phyloP scores from a whole-genome alignment of 2,888 invertebrate genomes.

The Euclidia mi region DNA sequence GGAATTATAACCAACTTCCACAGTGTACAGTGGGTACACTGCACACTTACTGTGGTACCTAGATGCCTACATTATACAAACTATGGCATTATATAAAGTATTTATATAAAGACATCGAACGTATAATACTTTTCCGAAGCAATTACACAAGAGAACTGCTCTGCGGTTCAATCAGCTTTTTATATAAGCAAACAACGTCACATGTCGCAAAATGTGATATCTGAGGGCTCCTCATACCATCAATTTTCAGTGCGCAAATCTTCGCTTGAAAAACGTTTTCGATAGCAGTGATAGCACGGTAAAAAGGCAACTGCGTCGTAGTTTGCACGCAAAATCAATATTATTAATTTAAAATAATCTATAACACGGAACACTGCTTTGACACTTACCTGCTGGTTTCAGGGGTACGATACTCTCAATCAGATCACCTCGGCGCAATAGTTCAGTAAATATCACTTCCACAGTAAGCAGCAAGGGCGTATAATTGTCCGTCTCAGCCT shows the following conservation, averaged over 20 bases:
- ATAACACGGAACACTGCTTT: constrained; percentile 42
- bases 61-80: constrained; percentile 12
- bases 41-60: constrained; percentile 4
- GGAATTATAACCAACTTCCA: constrained; percentile 29
- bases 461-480: constrained; percentile 91
- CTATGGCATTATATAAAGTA: constrained; percentile 21
- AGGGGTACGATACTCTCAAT: constrained; percentile 90
- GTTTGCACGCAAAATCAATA: constrained; percentile 69
- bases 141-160: constrained; percentile 58
- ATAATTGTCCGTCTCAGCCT: constrained; percentile 84
- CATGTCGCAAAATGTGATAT: constrained; percentile 67
- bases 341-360: constrained; percentile 51
- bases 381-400: constrained; percentile 87
- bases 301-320: constrained; percentile 12
- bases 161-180: constrained; percentile 47
- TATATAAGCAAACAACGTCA: constrained; percentile 68
- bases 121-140: constrained; percentile 23
- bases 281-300: constrained; percentile 6
- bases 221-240: constrained; percentile 21
- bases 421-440: constrained; percentile 92
- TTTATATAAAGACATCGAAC: constrained; percentile 27
- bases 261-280: neutral
- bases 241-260: constrained; percentile 13
- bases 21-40: constrained; percentile 16
- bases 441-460: constrained; percentile 92